Conservation (phyloP, 1,140 invertebrate species). For the Pseudachorutes palmiensis region DNA sequence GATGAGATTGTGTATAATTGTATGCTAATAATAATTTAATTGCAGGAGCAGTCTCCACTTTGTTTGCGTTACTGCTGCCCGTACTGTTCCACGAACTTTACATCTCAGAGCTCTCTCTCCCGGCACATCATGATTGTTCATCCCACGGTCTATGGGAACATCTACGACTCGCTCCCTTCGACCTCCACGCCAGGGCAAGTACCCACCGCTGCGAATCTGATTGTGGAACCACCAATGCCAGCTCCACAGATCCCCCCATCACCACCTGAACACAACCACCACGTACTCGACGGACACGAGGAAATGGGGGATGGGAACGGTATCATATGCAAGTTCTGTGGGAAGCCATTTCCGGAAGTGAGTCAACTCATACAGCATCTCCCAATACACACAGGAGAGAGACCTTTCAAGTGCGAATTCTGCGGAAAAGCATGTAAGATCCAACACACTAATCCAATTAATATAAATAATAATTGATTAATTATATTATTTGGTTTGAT, state of each 20-base stretch:
- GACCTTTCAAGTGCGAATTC: constrained; percentile 45
- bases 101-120: constrained; percentile 78
- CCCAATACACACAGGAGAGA: constrained; percentile 80
- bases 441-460: not conserved
- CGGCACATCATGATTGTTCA: constrained; percentile 56
- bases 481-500: not conserved
- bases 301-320: constrained; percentile 42
- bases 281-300: constrained; percentile 23
- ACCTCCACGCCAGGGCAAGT: constrained; percentile 10
- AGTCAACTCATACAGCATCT: constrained; percentile 73
- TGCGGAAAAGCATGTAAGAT: constrained; percentile 32
- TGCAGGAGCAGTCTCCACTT: constrained; percentile 38
- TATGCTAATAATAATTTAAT: too few species aligned
- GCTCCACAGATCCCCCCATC: constrained; percentile 7
- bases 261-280: constrained; percentile 23
- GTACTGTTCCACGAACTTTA: constrained; percentile 76
- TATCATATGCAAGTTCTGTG: constrained; percentile 80
- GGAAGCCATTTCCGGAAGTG: constrained; percentile 79
- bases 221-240: constrained; percentile 41
- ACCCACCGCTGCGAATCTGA: constrained; percentile 36
- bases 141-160: constrained; percentile 43
- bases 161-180: constrained; percentile 46
- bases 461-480: not conserved
- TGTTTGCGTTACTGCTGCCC: constrained; percentile 61
- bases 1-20: not conserved